phyloP scores from a whole-genome alignment of 1,140 invertebrate genomes.

The Chironomus tepperi region DNA sequence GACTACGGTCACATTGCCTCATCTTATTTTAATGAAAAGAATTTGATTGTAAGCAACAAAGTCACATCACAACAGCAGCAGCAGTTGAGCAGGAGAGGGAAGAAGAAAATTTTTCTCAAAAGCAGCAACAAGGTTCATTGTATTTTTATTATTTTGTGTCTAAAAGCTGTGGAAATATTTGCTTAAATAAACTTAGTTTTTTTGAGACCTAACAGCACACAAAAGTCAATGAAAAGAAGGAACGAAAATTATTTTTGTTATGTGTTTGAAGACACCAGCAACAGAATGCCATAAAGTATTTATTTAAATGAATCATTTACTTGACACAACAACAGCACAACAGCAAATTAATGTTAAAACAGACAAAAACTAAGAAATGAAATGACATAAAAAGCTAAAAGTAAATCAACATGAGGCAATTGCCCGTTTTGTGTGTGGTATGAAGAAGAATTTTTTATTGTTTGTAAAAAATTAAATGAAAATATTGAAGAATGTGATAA shows the following conservation, averaged over 20 bases:
- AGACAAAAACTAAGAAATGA: neutral
- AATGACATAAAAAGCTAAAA: neutral
- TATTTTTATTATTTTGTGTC: neutral
- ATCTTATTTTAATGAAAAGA: neutral
- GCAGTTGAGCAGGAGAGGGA: too few species aligned
- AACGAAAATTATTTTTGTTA: too few species aligned
- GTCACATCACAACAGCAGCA: neutral
- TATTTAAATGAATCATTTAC: constrained; percentile 1
- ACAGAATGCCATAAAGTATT: neutral
- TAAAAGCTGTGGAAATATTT: constrained; percentile 21
- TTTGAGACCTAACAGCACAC: neutral
- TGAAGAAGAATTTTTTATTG: neutral
- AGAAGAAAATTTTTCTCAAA: neutral
- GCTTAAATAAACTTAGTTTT: constrained; percentile 7
- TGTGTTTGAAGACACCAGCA: neutral
- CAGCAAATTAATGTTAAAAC: neutral
- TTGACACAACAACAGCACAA: neutral
- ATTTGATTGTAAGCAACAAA: neutral
- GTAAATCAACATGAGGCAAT: neutral
- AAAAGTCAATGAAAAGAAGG: too few species aligned
- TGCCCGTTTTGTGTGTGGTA: neutral
- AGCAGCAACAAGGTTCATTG: neutral
- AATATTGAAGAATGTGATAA: neutral
- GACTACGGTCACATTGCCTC: neutral
- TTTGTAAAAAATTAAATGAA: neutral